A percentile compares a stretch with the other conserved stretches of the same genome.
These are phyloP conservation scores for Halocynthia roretzi DNA, from an alignment of 23 tunicate species.

Conservation along the genomic window DNA sequence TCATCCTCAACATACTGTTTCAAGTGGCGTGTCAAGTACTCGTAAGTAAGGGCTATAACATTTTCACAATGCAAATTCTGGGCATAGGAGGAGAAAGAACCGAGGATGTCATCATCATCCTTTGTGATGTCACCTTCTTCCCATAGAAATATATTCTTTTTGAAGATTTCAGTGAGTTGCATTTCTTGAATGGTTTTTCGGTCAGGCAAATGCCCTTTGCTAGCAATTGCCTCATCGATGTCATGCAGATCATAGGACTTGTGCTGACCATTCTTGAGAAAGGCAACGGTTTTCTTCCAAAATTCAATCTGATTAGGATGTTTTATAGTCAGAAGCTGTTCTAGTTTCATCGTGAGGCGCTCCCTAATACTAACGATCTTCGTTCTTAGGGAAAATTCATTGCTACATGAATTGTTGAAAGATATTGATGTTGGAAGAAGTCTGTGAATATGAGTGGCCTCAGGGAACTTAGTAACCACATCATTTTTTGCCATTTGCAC, in stretches of 20 bases:
- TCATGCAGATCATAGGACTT: constrained; percentile 1
- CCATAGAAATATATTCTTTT: background rate
- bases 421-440: constrained; percentile 3
- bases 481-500: constrained; percentile 4
- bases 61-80: background rate
- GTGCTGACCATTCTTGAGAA: background rate
- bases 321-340: background rate
- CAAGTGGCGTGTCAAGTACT: background rate
- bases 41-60: constrained; percentile 9
- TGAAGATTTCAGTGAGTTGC: background rate
- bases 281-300: background rate
- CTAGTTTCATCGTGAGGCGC: background rate
- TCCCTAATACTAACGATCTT: background rate
- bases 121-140: background rate
- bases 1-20: background rate
- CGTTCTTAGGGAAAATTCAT: background rate
- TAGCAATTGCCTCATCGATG: constrained; percentile 1
- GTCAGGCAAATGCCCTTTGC: background rate
- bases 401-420: background rate
- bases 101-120: background rate
- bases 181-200: background rate
- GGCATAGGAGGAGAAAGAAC: background rate
- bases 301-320: background rate
- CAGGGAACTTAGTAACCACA: background rate
- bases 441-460: background rate